Evolutionary conservation across 2,888 invertebrate species (phyloP).

Genomic region (Phyllotreta cruciferae): DNA sequence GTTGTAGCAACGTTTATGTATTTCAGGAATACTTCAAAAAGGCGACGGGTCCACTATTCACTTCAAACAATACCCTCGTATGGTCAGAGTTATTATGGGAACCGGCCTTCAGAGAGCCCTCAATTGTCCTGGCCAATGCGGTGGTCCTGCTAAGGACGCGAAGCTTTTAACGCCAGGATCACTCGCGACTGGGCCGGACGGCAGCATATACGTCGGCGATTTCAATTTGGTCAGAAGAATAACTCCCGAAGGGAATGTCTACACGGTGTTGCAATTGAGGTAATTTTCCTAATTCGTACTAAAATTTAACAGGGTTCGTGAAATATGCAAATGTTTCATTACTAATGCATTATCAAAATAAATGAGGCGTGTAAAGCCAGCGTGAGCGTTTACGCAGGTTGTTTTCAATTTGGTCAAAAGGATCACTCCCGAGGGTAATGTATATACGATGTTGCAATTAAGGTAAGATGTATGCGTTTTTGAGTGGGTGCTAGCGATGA

Average conservation of each 20-base stretch:
- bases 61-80: slow-evolving; percentile 90
- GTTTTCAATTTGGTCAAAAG: slow-evolving; percentile 74
- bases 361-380: too few species aligned
- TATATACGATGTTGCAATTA: slow-evolving; percentile 77
- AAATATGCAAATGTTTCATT: too few species aligned
- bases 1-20: background rate
- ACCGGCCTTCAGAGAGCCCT: slow-evolving; percentile 86
- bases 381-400: background rate
- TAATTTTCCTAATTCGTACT: slow-evolving; percentile 17
- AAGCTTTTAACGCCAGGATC: slow-evolving; percentile 92
- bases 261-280: slow-evolving; percentile 72
- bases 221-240: slow-evolving; percentile 93
- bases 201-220: slow-evolving; percentile 95
- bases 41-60: slow-evolving; percentile 92
- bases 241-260: slow-evolving; percentile 88
- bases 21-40: slow-evolving; percentile 84
- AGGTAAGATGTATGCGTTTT: slow-evolving; percentile 38
- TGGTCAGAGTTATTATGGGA: slow-evolving; percentile 91
- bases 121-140: slow-evolving; percentile 86
- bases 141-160: slow-evolving; percentile 85
- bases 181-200: slow-evolving; percentile 93
- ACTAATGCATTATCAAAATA: too few species aligned
- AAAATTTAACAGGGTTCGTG: too few species aligned
- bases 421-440: slow-evolving; percentile 88
- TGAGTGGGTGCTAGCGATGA: slow-evolving; percentile 23